phyloP scores from a whole-genome alignment of 2,113 vertebrate genomes.

The Proterorhinus semilunaris region DNA sequence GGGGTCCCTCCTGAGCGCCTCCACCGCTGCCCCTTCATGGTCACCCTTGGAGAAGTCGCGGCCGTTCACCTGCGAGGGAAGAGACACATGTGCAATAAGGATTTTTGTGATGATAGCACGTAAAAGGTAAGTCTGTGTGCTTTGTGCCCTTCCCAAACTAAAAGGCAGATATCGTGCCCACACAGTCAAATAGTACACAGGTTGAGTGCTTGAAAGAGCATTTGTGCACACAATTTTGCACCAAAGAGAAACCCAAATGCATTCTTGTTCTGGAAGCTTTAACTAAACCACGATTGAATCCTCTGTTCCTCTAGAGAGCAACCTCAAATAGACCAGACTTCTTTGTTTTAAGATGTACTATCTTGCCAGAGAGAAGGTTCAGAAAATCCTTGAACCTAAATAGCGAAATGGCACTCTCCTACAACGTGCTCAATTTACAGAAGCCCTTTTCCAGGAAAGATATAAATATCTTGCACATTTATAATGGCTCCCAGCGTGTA shows the following conservation, averaged over 20 bases:
- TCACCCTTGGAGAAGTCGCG: constrained; percentile 88
- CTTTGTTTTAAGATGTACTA: too few relatives aligned
- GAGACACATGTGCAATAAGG: not conserved
- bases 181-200: too few relatives aligned
- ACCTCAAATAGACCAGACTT: not conserved
- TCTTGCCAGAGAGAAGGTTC: too few relatives aligned
- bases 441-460: not conserved
- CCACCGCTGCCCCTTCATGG: constrained; percentile 88
- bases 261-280: too few relatives aligned
- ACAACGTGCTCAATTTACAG: not conserved
- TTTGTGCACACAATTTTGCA: too few relatives aligned
- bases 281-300: not conserved
- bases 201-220: too few relatives aligned
- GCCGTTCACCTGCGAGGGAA: constrained; percentile 84
- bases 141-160: too few relatives aligned
- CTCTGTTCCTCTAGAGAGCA: not conserved
- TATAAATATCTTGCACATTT: constrained; percentile 6
- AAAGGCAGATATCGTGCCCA: too few relatives aligned
- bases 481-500: not conserved
- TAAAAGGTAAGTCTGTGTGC: too few relatives aligned
- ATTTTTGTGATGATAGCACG: not conserved
- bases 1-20: constrained; percentile 90
- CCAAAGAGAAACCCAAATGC: too few relatives aligned
- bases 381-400: not conserved
- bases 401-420: not conserved